Evolutionary conservation across 2,797 vertebrate genomes (phyloP), one percentile per base, ranked within the genome.

Genomic region (Cephalopachus bancanus): DNA sequence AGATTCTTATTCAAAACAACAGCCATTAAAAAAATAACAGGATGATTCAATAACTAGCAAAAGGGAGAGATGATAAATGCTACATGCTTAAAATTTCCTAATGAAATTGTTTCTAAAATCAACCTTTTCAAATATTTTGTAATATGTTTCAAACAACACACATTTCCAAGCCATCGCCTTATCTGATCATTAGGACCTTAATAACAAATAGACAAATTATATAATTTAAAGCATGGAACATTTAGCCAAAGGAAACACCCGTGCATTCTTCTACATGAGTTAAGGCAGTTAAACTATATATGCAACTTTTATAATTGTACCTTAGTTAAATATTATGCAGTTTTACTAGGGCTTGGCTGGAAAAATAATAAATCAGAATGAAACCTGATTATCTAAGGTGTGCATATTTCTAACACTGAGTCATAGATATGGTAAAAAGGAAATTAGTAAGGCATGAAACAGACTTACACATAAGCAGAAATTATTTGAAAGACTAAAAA

Each of bases 281-380:
- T 33, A 74, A 64, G 53, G 92, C 37, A 85, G 83, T 65, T 95
- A 84, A 97, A 93, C 84, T 96, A 94, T 93, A 91, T 30, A 86
- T 33, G 6, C 72, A 93, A 96, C 62, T 69, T 92, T 90, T 60
- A 76, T n/a, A 96, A 83, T 72, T 89, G 59, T 74, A 90, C 84
- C 59, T 37, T 91, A 93, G 97, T 97, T 98, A 96, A 97, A 95
- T 69, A 97, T 97, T 97, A 97, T 10, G 7, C 83, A 89, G 76
- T 65, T 95, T 97, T 89, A 94, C 91, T 67, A 84, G 15, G 71
- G 65, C 37, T 62, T 26, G 67, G 22, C 55, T 92, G 33, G 88
- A 90, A 92, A 97, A 94, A 67, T 16, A 93, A 79, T 87, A 87
- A 93, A 62, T 91, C 86, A 44, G 79, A 19, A 89, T 37, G 55